Evolutionary conservation across 1,140 invertebrate genomes (phyloP), one percentile per base, ranked within the genome.

Genomic region (Rhizoglyphus robini): DNA sequence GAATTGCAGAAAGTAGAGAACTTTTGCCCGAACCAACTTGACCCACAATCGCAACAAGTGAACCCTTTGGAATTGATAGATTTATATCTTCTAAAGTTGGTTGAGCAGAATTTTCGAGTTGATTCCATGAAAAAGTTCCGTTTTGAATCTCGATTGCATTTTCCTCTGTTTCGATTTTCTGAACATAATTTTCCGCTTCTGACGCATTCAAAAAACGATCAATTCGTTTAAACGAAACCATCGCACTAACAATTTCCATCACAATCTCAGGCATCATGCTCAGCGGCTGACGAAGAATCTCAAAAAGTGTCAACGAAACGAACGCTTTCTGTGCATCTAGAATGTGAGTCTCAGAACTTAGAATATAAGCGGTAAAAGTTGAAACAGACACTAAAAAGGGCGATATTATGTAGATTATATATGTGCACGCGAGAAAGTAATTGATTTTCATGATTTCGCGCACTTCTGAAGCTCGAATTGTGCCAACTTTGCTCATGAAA

Each of bases 151-250:
- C 58, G 27, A 82, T 70, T 8, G 75, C 69, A n/a, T n/a, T n/a
- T n/a, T n/a, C n/a, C n/a, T 46, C 34, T 25, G 31, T 23, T n/a
- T 57, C 49, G 36, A 63, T 47, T 23, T 47, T 30, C 4, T 54
- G 60, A 27, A 59, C 68, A 65, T 67, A 63, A 27, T 0, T 31
- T 61, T 68, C 64, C 23, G 67, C 25, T 41, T 70, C 89, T 74
- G 90, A 87, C 65, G 81, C 80, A 74, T 90, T 90, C 84, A 93
- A 84, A 76, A 90, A 93, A 76, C 88, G 88, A 72, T 91, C 90
- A 67, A 93, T 85, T 75, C 88, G 81, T 73, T 86, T 84, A 23
- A 89, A 80, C 65, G 86, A 88, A 63, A 90, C 87, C 71, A 81
- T 82, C 38, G 86, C 84, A 84, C 60, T 63, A 18, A 63, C 62